These are phyloP conservation scores for Heliconius melpomene DNA, from an alignment of 1,140 invertebrate species.

Conservation along the genomic window DNA sequence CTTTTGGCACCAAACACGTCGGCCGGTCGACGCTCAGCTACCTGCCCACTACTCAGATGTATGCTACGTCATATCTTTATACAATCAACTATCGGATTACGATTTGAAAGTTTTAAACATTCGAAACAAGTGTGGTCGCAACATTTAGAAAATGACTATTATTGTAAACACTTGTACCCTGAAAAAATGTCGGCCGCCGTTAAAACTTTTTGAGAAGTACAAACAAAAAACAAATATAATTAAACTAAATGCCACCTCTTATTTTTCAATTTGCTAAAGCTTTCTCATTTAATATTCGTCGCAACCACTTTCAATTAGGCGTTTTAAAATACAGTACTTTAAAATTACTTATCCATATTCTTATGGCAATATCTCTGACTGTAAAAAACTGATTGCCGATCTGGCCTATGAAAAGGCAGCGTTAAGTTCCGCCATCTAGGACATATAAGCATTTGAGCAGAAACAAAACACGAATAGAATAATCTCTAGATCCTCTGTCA, in stretches of 20 bases:
- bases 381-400: not conserved
- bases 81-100: not conserved
- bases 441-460: no score
- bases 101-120: not conserved
- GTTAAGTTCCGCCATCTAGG: no score
- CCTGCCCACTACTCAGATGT: no score
- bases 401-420: no score
- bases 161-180: not conserved
- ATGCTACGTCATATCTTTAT: no score
- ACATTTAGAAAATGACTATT: not conserved
- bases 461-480: no score
- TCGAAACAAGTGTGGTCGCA: not conserved
- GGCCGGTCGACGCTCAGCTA: no score
- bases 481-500: no score
- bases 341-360: not conserved
- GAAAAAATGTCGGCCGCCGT: not conserved
- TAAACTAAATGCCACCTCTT: not conserved
- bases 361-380: not conserved
- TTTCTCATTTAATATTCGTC: slow-evolving; percentile 1
- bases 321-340: not conserved
- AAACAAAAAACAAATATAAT: not conserved
- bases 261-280: slow-evolving; percentile 4
- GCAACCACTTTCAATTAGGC: not conserved
- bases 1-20: no score
- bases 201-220: not conserved